phyloP scores from a whole-genome alignment of 2,113 vertebrate genomes.

The Pomatostomus ruficeps region DNA sequence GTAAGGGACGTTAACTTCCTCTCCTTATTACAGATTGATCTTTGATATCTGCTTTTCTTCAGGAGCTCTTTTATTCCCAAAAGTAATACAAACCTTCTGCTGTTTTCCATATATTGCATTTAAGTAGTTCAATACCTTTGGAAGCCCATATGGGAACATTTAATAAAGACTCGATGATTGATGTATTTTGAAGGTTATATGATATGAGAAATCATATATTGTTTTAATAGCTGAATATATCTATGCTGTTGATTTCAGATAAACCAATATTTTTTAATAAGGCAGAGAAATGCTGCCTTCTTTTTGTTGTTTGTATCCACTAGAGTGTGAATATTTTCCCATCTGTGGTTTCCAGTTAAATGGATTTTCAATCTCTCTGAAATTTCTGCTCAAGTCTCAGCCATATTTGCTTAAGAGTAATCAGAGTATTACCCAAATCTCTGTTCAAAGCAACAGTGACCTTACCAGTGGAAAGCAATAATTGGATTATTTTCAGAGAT shows the following conservation, averaged over 20 bases:
- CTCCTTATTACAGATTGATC: constrained; percentile 36
- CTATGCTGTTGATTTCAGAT: constrained; percentile 17
- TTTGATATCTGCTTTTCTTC: constrained; percentile 46
- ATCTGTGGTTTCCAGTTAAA: constrained; percentile 34
- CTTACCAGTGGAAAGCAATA: constrained; percentile 44
- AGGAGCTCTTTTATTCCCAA: constrained; percentile 43
- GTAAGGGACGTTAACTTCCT: constrained; percentile 31
- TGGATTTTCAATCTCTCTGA: constrained; percentile 37
- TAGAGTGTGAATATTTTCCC: constrained; percentile 23
- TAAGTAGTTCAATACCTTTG: constrained; percentile 37
- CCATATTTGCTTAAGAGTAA: constrained; percentile 58
- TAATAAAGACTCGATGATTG: constrained; percentile 23
- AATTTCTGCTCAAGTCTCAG: constrained; percentile 19
- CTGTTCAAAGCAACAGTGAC: constrained; percentile 50
- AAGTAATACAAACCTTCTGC: constrained; percentile 33
- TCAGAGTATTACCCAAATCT: constrained; percentile 51
- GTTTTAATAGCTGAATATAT: constrained; percentile 45
- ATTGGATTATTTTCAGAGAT: constrained; percentile 62
- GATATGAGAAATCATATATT: constrained; percentile 10
- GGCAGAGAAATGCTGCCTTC: neutral
- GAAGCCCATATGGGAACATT: neutral
- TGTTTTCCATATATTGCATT: constrained; percentile 37
- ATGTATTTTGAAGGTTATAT: constrained; percentile 7
- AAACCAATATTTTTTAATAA: constrained; percentile 38
- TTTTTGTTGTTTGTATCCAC: neutral